Evolutionary conservation across 2,888 invertebrate species (phyloP), one percentile per base, ranked within the genome.

Genomic region (Drosophila pseudotalamancana): DNA sequence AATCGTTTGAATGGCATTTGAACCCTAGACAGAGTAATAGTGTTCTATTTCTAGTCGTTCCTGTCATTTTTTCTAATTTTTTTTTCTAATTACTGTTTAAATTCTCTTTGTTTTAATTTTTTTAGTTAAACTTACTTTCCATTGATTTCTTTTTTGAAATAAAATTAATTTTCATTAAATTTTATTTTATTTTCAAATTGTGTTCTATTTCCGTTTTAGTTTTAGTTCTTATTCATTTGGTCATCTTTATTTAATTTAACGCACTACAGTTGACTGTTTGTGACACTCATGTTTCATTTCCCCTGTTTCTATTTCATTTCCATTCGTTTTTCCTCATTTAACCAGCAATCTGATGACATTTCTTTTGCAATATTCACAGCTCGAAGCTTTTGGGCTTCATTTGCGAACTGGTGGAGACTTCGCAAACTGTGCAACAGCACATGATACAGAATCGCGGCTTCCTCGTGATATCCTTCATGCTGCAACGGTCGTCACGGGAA

Each of bases 401-500:
- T 87, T 98, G 98, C 92, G 98, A 99, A 89, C 93, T 99, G 90
- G 97, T 99, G 78, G 98, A 98, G 92, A 97, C 97, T 37, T 99
- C 99, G 80, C 96, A 97, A 90, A 98, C 98, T 32, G 98, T 99
- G 62, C 99, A 99, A 91, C 99, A 99, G 91, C 99, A 99, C 92
- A 98, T 99, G 96, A 97, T 99, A 91, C 99, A 99, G 78, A 98
- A 98, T 91, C 95, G 98, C 84, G 99, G 99, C 63, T 99, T 99
- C 92, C 94, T 99, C 87, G 98, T 99, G 72, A 98, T 99, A 91
- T 98, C 99, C 79, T 98, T 97, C 92, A 97, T 98, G 95, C 94
- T 99, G 87, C 98, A 98, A 92, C 94, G 97, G 84, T 98, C 97
- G 65, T 96, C 95, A 50, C 93, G 97, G 71, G 98, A 98, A 89